phyloP scores from a whole-genome alignment of 2,113 vertebrate genomes.

The Ictalurus furcatus region DNA sequence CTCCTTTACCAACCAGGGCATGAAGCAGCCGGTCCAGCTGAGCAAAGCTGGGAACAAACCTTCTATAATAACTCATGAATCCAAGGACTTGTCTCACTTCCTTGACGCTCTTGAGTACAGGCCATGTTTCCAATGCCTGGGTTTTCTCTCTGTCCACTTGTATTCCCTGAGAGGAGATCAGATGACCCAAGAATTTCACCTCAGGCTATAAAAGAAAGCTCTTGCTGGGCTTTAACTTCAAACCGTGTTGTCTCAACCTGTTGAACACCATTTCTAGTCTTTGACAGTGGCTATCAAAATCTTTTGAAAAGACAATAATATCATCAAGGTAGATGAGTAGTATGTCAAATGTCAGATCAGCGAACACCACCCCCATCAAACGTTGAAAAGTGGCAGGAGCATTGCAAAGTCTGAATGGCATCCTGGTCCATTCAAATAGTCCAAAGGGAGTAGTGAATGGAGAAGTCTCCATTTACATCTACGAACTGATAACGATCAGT shows the following conservation, averaged over 20 bases:
- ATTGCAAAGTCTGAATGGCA: background rate
- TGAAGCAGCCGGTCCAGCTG: too few relatives aligned
- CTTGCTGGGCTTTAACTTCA: slow-evolving; percentile 42
- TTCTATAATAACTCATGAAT: slow-evolving; percentile 27
- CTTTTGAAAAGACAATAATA: background rate
- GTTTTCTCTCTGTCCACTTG: slow-evolving; percentile 38
- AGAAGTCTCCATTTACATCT: too few relatives aligned
- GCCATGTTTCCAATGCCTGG: background rate
- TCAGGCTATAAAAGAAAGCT: slow-evolving; percentile 28
- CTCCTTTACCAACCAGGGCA: too few relatives aligned
- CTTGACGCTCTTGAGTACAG: background rate
- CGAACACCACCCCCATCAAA: background rate
- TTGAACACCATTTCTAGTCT: slow-evolving; percentile 27
- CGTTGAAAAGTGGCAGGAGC: background rate
- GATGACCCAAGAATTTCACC: slow-evolving; percentile 29
- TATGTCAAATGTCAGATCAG: background rate
- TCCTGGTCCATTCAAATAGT: too few relatives aligned
- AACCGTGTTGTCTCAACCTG: slow-evolving; percentile 4
- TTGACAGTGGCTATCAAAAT: slow-evolving; percentile 7
- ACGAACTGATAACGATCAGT: too few relatives aligned
- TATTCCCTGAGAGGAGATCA: background rate
- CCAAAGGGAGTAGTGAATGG: too few relatives aligned
- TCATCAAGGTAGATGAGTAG: background rate
- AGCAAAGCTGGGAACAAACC: background rate
- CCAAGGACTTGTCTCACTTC: slow-evolving; percentile 31